Evolutionary conservation across 2,113 vertebrate species (phyloP).

Genomic region (Percopsis transmontana): DNA sequence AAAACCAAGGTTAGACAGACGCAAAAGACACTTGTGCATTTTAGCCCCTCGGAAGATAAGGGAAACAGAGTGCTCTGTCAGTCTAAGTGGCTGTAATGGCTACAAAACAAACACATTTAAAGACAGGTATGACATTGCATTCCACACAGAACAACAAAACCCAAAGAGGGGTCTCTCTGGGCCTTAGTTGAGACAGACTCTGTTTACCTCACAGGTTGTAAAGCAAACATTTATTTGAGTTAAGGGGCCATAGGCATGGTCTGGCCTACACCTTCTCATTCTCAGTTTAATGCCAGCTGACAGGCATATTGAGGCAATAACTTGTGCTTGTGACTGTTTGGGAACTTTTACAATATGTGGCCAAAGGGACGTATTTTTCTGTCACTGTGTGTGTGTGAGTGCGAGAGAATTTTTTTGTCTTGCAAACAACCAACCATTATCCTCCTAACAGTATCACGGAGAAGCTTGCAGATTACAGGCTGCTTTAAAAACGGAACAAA

Average conservation of each 20-base stretch:
- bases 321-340: background rate
- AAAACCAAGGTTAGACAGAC: conserved; percentile 57
- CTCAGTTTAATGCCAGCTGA: conserved; percentile 42
- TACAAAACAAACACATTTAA: conserved; percentile 64
- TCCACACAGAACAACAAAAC: conserved; percentile 48
- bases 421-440: background rate
- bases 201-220: conserved; percentile 57
- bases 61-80: conserved; percentile 62
- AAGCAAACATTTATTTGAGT: conserved; percentile 58
- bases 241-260: conserved; percentile 30
- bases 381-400: conserved; percentile 11
- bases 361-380: background rate
- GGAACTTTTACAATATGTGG: background rate
- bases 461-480: background rate
- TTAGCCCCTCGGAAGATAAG: conserved; percentile 60
- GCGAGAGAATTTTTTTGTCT: background rate
- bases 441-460: background rate
- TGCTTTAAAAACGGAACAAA: background rate
- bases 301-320: conserved; percentile 26
- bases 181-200: conserved; percentile 53
- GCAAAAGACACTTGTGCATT: conserved; percentile 53
- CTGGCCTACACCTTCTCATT: conserved; percentile 33
- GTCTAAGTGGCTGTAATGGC: conserved; percentile 70
- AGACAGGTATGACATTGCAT: conserved; percentile 50
- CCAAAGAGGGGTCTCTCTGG: conserved; percentile 49